Conservation (phyloP, 92 coral and sea anemone genomes). For the Palythoa caribaeorum region DNA sequence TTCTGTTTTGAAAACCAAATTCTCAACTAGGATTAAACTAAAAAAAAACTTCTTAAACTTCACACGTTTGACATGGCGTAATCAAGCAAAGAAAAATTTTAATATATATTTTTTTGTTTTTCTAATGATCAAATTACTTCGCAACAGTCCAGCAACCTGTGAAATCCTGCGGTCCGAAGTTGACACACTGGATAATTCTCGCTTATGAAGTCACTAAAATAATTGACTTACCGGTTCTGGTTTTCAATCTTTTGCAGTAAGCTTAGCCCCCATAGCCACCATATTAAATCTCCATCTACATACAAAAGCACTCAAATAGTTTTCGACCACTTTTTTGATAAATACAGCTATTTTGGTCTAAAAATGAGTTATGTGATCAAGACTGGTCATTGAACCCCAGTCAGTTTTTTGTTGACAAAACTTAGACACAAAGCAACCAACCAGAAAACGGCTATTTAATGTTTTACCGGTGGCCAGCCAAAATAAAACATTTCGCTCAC, state of each 20-base stretch:
- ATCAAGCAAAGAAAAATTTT: neutral
- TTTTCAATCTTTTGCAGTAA: neutral
- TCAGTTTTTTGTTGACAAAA: slow-evolving; percentile 35
- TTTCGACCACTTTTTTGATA: neutral
- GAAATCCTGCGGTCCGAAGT: neutral
- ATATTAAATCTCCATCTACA: slow-evolving; percentile 12
- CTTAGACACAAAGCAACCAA: slow-evolving; percentile 28
- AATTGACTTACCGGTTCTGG: slow-evolving; percentile 19
- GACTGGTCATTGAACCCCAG: slow-evolving; percentile 11
- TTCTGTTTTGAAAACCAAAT: neutral
- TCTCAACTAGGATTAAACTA: neutral
- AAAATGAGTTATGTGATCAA: slow-evolving; percentile 44
- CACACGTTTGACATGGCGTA: neutral
- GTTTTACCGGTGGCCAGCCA: slow-evolving; percentile 36
- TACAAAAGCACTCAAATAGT: neutral
- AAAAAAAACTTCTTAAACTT: neutral
- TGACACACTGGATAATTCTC: slow-evolving; percentile 22
- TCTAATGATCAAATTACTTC: slow-evolving; percentile 3
- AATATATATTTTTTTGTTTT: neutral
- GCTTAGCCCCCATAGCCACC: neutral
- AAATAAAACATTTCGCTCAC: slow-evolving; percentile 9
- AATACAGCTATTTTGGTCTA: slow-evolving; percentile 28
- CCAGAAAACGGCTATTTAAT: slow-evolving; percentile 27
- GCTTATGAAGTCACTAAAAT: neutral
- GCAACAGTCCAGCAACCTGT: slow-evolving; percentile 37